phyloP scores from a whole-genome alignment of 2,113 vertebrate species.

The Megatriorchis doriae region DNA sequence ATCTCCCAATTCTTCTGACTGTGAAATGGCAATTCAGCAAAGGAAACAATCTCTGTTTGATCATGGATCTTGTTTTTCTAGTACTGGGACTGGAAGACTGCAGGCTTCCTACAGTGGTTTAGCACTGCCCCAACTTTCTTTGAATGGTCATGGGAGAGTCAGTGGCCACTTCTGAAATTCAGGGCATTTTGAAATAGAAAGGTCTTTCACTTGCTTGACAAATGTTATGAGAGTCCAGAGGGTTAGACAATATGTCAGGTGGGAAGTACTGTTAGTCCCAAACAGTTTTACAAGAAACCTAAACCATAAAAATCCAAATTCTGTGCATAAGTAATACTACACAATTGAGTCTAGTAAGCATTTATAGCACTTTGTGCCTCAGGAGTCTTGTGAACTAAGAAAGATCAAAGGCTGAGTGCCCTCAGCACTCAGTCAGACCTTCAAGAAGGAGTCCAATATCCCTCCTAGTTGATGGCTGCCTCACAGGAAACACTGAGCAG shows the following conservation, averaged over 20 bases:
- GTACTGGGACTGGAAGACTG: not conserved
- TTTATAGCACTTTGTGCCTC: constrained; percentile 27
- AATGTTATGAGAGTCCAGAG: not conserved
- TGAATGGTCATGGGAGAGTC: not conserved
- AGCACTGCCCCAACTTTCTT: not conserved
- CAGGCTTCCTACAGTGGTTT: not conserved
- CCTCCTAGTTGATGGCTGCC: not conserved
- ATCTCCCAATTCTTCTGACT: not conserved
- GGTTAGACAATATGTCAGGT: constrained; percentile 29
- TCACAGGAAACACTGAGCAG: not conserved
- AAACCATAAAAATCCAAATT: constrained; percentile 25
- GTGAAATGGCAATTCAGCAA: not conserved
- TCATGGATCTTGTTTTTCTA: not conserved
- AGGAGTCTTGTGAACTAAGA: not conserved
- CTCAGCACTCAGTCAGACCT: constrained; percentile 13
- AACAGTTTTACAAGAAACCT: constrained; percentile 25
- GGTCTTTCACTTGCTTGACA: not conserved
- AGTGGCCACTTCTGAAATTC: not conserved
- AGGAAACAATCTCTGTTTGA: not conserved
- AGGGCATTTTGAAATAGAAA: not conserved
- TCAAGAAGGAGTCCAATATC: not conserved
- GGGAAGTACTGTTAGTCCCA: constrained; percentile 10
- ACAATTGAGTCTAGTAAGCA: constrained; percentile 48
- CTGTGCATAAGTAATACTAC: constrained; percentile 6
- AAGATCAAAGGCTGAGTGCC: constrained; percentile 34